Conservation (phyloP, 2,113 vertebrate genomes). For the Chinchilla lanigera region DNA sequence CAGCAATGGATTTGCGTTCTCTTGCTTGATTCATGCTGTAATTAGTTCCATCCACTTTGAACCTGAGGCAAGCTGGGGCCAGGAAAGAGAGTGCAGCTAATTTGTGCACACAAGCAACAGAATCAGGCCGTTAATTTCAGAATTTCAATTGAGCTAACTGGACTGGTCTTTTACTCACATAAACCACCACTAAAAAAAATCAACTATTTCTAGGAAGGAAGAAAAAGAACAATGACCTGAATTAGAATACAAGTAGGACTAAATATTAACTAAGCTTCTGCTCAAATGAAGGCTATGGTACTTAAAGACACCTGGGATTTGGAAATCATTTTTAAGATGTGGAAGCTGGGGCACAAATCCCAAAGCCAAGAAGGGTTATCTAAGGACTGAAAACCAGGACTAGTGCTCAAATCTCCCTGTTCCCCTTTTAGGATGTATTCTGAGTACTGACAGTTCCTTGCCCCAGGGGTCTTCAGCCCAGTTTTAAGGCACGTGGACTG, state of each 20-base stretch:
- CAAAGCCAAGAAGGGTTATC: neutral
- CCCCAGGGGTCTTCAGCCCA: neutral
- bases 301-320: neutral
- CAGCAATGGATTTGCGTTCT: neutral
- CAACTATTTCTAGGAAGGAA: neutral
- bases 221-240: conserved; percentile 11
- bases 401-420: neutral
- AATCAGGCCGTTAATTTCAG: neutral
- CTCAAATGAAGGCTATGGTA: neutral
- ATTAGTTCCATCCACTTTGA: neutral
- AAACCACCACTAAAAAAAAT: neutral
- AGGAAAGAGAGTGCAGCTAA: neutral
- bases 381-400: neutral
- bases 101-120: neutral
- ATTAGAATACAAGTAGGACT: neutral
- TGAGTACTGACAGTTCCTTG: neutral
- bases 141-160: neutral
- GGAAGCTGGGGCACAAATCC: neutral
- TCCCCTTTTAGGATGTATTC: neutral
- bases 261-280: conserved; percentile 38
- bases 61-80: neutral
- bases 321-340: conserved; percentile 7
- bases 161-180: conserved; percentile 4
- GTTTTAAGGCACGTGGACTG: neutral
- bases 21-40: neutral